A percentile compares a stretch with the other conserved stretches of the same genome.
phyloP scores from a whole-genome alignment of 1,140 invertebrate species.

The Tetramorium alpestre region DNA sequence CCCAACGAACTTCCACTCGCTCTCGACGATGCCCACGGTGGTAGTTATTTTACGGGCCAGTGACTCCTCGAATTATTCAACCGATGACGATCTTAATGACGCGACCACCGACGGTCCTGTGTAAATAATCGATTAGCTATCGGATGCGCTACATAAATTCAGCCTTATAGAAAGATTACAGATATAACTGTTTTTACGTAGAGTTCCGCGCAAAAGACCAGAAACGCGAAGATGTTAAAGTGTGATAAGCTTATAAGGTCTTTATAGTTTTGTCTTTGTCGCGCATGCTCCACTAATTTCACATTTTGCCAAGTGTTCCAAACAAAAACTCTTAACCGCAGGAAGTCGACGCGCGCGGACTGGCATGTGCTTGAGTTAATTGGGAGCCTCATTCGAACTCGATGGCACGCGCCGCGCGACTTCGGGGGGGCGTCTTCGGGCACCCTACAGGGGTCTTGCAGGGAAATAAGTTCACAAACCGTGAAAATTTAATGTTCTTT shows the following conservation, averaged over 20 bases:
- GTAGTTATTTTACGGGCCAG: constrained; percentile 73
- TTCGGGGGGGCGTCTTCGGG: constrained; percentile 58
- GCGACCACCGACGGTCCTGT: constrained; percentile 7
- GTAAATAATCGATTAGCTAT: constrained; percentile 20
- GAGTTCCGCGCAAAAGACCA: not conserved
- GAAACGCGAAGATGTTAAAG: not conserved
- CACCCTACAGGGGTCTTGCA: not conserved
- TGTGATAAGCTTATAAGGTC: not conserved
- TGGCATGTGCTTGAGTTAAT: constrained; percentile 61
- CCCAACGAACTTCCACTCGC: constrained; percentile 63
- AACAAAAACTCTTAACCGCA: not conserved
- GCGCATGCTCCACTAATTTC: not conserved
- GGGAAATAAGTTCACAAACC: constrained; percentile 61
- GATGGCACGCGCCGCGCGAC: constrained; percentile 70
- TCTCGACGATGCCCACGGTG: constrained; percentile 68
- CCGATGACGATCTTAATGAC: constrained; percentile 39
- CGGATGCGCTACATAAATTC: not conserved
- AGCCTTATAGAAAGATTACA: not conserved
- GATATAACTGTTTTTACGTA: not conserved
- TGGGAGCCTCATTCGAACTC: constrained; percentile 66
- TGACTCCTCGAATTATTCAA: constrained; percentile 62
- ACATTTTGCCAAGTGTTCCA: not conserved
- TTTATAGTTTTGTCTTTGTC: not conserved
- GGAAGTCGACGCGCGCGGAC: constrained; percentile 8
- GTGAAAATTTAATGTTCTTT: constrained; percentile 75